Evolutionary conservation across 2,888 invertebrate species (phyloP), one percentile per base, ranked within the genome.

Genomic region (Lasioglossum zephyrum): DNA sequence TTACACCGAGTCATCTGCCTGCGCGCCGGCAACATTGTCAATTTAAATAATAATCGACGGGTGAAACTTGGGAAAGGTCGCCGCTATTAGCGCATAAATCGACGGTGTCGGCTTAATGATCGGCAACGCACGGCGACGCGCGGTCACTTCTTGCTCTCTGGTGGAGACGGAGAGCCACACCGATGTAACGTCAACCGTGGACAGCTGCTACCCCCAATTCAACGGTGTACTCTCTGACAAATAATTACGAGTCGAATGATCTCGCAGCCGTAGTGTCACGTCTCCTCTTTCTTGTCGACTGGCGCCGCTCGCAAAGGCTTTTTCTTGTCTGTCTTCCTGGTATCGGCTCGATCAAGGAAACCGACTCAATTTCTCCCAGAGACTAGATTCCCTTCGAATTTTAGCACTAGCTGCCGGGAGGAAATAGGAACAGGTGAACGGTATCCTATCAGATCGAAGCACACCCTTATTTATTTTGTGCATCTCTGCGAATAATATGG

Each of bases 41-140:
- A 63, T 73, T 81, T 53, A 47, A 80, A 80, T 83, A 72, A 76
- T 53, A 49, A 80, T 53, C 69, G 36, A n/a, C 31, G 63, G 18
- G 74, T 31, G 74, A 53, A 36, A 73, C 74, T 44, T 76, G 69
- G 69, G 53, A 63, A 81, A 16, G 39, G 41, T 31, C 47, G 72
- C 22, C 22, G 66, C 49, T 60, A 60, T 31, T 26, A 16, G 60
- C 60, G 60, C 60, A 26, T 26, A 60, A 60, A 60, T 60, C 26
- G 60, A 26, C 60, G 16, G 60, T 16, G 60, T 60, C 60, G 26
- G 26, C 11, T 26, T 60, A 60, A 60, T 60, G 60, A 31, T 22
- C 53, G 22, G 49, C 49, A 49, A 18, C 49, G 18, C 49, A 11
- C 4, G 60, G 60, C 26, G 26, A 60, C 57, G 11, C 11, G 11